Base-by-base conservation (phyloP, 2,113 vertebrate species). In the Anser cygnoides region DNA sequence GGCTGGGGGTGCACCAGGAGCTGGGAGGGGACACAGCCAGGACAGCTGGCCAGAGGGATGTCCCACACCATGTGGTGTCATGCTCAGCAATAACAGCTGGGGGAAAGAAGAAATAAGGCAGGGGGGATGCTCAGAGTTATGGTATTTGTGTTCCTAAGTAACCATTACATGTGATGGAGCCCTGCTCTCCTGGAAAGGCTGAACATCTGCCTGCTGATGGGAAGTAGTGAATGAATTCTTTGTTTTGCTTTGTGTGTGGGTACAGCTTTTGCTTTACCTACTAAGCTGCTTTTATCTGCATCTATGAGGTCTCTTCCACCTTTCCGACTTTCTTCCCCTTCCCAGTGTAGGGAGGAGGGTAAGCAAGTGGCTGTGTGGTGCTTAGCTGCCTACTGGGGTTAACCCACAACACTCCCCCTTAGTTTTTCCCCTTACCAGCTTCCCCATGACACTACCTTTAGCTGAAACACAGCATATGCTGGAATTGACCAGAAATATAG, bases 191-290 rank as follows among this genome's bases (percentile, higher is more conserved):
- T 19, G 3, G 37, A 29, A 19, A 63, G 61, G 37, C 37, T 37
- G 59, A 62, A 62, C 35, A 26, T 37, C 23, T 62, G 5, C 37
- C 31, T 0, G 0, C 19, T 2, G 2, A 67, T 11, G 10, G 41
- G 5, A 44, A 16, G 5, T 29, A 65, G 25, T 13, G 26, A 65
- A 41, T 65, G 11, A 65, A 67, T 41, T 78, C 50, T 25, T 46
- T 41, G 46, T 61, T 37, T 31, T 71, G 61, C n/a, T 65, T 77
- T 49, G 31, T 22, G 54, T 19, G 7, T 7, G 6, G 1, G 0
- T 0, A 0, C n/a, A 81, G 59, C 39, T 78, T 84, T 50, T 73
- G 39, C 28, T 84, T 81, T 55, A 49, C 14, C 80, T 25, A 50
- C 6, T 65, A 13, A 55, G 28, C 20, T 54, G 17, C 7, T 77